Percentiles rank a stretch among this genome's conserved stretches.
These are phyloP conservation scores for Pinna nobilis DNA, from an alignment of 1,140 invertebrate genomes.

Conservation along the genomic window DNA sequence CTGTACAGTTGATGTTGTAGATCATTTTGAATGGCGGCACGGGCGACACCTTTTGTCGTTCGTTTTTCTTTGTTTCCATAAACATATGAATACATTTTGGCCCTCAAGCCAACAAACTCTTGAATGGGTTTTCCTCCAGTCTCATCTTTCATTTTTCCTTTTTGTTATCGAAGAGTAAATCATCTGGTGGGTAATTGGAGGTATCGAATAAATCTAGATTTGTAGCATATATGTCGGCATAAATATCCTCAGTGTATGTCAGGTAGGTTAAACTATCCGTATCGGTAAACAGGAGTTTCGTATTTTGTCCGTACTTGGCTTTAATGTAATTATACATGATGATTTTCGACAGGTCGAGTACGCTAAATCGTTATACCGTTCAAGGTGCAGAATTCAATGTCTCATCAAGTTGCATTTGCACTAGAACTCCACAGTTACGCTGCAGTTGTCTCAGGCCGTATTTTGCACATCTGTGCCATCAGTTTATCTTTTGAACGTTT, in stretches of 20 bases:
- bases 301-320: constrained; percentile 56
- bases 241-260: constrained; percentile 29
- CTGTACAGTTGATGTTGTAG: too few species aligned
- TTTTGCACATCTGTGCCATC: too few species aligned
- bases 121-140: constrained; percentile 9
- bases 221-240: constrained; percentile 29
- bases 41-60: too few species aligned
- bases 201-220: constrained; percentile 42
- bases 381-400: too few species aligned
- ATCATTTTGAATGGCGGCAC: too few species aligned
- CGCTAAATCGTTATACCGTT: too few species aligned
- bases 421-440: too few species aligned
- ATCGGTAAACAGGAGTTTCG: constrained; percentile 64
- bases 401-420: too few species aligned
- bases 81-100: constrained; percentile 47
- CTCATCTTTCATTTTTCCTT: constrained; percentile 45
- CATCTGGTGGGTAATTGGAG: constrained; percentile 19
- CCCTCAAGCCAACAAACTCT: constrained; percentile 50
- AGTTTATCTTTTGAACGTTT: too few species aligned
- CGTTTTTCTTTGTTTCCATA: too few species aligned
- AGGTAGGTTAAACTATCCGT: constrained; percentile 31
- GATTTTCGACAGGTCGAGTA: constrained; percentile 56
- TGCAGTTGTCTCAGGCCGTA: too few species aligned
- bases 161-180: constrained; percentile 8
- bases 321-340: constrained; percentile 62